phyloP scores from a whole-genome alignment of 2,113 vertebrate species.

The Cariama cristata region DNA sequence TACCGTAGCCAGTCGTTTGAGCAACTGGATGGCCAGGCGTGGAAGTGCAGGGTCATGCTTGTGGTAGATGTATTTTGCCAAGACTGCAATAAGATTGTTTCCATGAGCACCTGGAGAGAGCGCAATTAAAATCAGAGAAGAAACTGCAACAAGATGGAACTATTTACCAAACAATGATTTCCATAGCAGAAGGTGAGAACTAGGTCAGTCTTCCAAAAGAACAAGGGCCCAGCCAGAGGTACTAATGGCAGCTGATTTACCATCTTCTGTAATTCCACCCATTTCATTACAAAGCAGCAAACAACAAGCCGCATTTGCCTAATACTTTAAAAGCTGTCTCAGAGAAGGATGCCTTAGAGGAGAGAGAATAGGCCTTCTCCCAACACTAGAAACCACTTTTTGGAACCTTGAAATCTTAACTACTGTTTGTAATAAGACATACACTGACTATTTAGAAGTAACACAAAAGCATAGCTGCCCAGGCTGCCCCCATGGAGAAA shows the following conservation, averaged over 20 bases:
- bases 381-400: background rate
- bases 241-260: background rate
- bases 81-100: conserved; percentile 94
- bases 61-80: conserved; percentile 99
- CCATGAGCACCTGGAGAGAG: conserved; percentile 86
- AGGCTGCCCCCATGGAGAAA: background rate
- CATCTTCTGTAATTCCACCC: background rate
- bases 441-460: background rate
- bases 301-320: background rate
- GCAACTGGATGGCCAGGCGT: conserved; percentile 93
- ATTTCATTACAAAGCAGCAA: background rate
- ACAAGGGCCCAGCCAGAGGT: background rate
- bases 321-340: background rate
- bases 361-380: background rate
- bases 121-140: background rate
- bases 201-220: background rate
- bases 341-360: background rate
- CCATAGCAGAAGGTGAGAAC: background rate
- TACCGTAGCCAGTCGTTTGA: conserved; percentile 95
- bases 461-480: background rate
- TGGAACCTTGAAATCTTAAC: background rate
- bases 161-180: background rate
- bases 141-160: background rate
- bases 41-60: conserved; percentile 94
- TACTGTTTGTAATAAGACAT: background rate